Conservation (phyloP, 2,888 invertebrate species). For the Coelopa pilipes region DNA sequence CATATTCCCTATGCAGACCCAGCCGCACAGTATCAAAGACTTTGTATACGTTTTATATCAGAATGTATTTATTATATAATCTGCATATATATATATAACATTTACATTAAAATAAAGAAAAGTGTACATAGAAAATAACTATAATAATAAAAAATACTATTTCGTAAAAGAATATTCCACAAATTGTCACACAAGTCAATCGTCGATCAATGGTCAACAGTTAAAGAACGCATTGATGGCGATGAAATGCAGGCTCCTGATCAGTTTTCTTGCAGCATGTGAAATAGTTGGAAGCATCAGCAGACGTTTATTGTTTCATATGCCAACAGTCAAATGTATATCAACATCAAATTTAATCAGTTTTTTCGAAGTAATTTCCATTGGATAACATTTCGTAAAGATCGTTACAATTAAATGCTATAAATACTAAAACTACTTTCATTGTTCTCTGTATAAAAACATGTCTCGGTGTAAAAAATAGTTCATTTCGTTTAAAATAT, state of each 20-base stretch:
- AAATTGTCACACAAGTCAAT: slow-evolving; percentile 8
- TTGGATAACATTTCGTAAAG: not conserved
- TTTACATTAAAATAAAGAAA: slow-evolving; percentile 30
- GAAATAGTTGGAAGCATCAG: slow-evolving; percentile 5
- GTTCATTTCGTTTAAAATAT: slow-evolving; percentile 15
- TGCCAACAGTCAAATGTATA: slow-evolving; percentile 4
- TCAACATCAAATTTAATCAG: not conserved
- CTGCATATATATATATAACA: slow-evolving; percentile 34
- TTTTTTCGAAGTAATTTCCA: slow-evolving; percentile 3
- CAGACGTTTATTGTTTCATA: slow-evolving; percentile 1
- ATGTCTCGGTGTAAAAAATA: slow-evolving; percentile 15
- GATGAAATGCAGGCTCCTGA: too few species aligned
- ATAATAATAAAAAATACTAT: not conserved
- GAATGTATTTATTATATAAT: slow-evolving; percentile 29
- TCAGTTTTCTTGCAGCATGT: not conserved
- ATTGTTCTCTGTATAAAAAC: slow-evolving; percentile 19
- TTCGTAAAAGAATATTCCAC: slow-evolving; percentile 21
- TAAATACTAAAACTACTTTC: slow-evolving; percentile 10
- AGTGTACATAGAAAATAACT: slow-evolving; percentile 26
- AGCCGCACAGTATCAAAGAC: too few species aligned
- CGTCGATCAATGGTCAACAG: not conserved
- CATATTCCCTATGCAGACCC: too few species aligned
- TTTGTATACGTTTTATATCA: slow-evolving; percentile 6
- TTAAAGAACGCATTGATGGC: not conserved
- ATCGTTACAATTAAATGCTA: slow-evolving; percentile 23